Conservation (phyloP, 2,888 invertebrate species). For the Glaucopsyche alexis region DNA sequence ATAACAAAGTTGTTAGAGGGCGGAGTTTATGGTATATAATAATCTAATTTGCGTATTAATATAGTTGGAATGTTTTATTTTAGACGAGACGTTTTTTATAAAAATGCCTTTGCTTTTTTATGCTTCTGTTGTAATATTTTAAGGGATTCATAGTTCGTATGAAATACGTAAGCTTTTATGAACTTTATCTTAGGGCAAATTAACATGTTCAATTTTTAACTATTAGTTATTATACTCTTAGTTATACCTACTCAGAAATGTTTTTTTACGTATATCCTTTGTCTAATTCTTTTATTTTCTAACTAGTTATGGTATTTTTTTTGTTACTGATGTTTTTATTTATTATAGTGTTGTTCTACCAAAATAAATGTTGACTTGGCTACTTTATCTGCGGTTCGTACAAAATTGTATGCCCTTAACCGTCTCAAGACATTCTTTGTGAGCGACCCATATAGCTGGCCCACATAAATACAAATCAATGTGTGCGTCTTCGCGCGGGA, state of each 20-base stretch:
- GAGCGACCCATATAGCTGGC: conserved; percentile 64
- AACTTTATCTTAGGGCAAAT: background rate
- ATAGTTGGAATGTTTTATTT: conserved; percentile 7
- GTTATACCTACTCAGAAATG: too few species aligned
- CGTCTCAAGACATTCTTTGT: conserved; percentile 49
- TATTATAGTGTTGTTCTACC: background rate
- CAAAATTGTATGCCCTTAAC: conserved; percentile 25
- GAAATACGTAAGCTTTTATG: background rate
- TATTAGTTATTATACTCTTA: too few species aligned
- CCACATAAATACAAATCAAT: conserved; percentile 67
- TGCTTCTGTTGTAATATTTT: background rate
- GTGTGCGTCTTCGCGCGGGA: conserved; percentile 71
- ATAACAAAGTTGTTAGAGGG: conserved; percentile 18
- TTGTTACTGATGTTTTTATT: too few species aligned
- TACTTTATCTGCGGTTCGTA: conserved; percentile 3
- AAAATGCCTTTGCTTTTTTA: background rate
- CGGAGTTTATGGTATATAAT: background rate
- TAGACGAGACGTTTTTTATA: background rate
- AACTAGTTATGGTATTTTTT: too few species aligned
- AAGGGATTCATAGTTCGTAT: background rate
- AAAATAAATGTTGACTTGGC: too few species aligned
- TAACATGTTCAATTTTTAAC: too few species aligned
- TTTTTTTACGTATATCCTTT: too few species aligned
- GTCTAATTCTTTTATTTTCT: too few species aligned
- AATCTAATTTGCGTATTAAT: background rate